Conservation (phyloP, 2,113 vertebrate genomes). For the Natator depressus region DNA sequence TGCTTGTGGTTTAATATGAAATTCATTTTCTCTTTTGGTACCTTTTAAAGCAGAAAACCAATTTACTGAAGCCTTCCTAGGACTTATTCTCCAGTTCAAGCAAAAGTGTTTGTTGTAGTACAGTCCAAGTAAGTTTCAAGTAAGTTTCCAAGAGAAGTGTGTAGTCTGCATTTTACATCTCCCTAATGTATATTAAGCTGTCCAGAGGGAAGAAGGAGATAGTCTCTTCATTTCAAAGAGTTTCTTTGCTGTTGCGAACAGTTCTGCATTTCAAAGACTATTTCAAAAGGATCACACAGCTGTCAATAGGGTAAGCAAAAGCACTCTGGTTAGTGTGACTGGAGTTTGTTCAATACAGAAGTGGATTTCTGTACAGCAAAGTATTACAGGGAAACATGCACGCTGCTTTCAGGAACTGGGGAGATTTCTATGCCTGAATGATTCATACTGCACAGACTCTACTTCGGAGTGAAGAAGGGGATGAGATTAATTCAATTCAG, state of each 20-base stretch:
- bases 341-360: background rate
- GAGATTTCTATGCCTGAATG: background rate
- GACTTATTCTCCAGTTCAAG: background rate
- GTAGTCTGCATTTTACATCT: background rate
- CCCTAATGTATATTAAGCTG: background rate
- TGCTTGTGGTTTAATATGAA: background rate
- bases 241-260: background rate
- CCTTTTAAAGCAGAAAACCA: background rate
- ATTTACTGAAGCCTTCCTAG: background rate
- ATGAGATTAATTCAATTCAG: background rate
- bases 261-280: background rate
- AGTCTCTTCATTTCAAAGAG: background rate
- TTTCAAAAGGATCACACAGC: background rate
- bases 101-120: background rate
- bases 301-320: background rate
- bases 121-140: background rate
- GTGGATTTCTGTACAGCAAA: background rate
- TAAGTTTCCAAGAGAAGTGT: background rate
- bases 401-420: background rate
- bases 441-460: background rate
- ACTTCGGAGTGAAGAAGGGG: background rate
- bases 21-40: background rate
- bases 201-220: background rate
- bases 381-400: background rate
- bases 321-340: background rate